Base-by-base conservation (phyloP, 2,888 invertebrate genomes). In the Spilarctia lutea region DNA sequence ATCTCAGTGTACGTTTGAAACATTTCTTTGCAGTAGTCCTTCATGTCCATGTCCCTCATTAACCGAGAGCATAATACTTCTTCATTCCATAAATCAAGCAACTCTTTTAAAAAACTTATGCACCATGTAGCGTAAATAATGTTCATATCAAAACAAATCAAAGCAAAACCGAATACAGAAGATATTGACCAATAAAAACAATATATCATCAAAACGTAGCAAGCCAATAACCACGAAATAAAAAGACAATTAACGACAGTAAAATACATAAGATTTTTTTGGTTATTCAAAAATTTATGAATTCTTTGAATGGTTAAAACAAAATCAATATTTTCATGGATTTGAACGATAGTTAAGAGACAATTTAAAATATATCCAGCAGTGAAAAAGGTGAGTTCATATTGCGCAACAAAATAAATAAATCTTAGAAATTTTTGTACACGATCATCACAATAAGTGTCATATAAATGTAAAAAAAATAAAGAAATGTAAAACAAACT, bases 1-100 rank as follows among this genome's bases (percentile, higher is more conserved):
- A 79, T 74, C 11, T 78, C 27, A 0, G 20, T 20, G 68, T 76
- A 81, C 4, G 65, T 42, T 16, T 74, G 27, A 42, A 73, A 74
- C 72, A 76, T 74, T 33, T 8, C 48, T 16, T 72, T 30, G 24
- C 65, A 70, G 42, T 10, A 42, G 16, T 68, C 30, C 7, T 67
- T 4, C 20, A n/a, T 16, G 6, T 16, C 13, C 4, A 33, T 18
- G 4, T 20, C 33, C 24, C 16, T 33, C n/a, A 74, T 63, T 24
- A 71, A 52, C 13, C 60, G 42, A 18, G 66, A 68, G 30, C 10
- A 11, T 16, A 71, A 27, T 16, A 76, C 67, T 52, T 66, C 33
- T 27, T 24, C 16, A 69, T 76, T 83, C 83, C 83, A 83, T n/a
- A 75, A 48, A 33, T n/a, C n/a, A 11, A 71, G 7, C 35, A 79